Conservation (phyloP, 2,888 invertebrate genomes). For the Trichogramma dendrolimi region DNA sequence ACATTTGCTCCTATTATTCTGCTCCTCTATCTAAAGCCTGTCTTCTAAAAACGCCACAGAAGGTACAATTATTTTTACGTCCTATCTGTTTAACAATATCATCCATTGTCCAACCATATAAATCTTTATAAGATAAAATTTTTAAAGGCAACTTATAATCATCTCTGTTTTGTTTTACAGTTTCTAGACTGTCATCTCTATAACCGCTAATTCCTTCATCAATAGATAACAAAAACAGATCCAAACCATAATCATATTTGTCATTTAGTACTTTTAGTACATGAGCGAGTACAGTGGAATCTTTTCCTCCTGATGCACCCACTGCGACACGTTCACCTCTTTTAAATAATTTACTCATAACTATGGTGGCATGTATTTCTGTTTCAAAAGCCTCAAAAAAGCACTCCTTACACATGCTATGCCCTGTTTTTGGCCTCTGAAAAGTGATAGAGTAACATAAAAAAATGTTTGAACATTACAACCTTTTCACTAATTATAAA, state of each 20-base stretch:
- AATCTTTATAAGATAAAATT: constrained; percentile 92
- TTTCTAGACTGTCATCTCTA: constrained; percentile 93
- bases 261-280: constrained; percentile 87
- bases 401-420: constrained; percentile 89
- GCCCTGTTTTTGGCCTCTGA: constrained; percentile 85
- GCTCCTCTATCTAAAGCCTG: constrained; percentile 97
- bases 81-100: constrained; percentile 85
- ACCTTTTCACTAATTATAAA: not conserved
- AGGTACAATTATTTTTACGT: constrained; percentile 93
- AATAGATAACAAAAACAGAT: constrained; percentile 87
- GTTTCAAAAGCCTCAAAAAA: constrained; percentile 91
- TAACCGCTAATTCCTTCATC: constrained; percentile 97
- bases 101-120: constrained; percentile 99
- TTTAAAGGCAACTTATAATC: constrained; percentile 92
- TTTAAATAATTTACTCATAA: constrained; percentile 74
- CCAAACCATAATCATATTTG: constrained; percentile 82
- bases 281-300: constrained; percentile 96
- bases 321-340: constrained; percentile 84
- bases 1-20: constrained; percentile 78
- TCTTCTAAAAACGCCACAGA: constrained; percentile 91
- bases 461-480: not conserved
- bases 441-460: constrained; percentile 31
- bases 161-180: constrained; percentile 89
- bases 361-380: constrained; percentile 90
- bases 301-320: constrained; percentile 91